These are phyloP conservation scores for Aeoliscus strigatus DNA, from an alignment of 2,797 vertebrate species.

Conservation along the genomic window DNA sequence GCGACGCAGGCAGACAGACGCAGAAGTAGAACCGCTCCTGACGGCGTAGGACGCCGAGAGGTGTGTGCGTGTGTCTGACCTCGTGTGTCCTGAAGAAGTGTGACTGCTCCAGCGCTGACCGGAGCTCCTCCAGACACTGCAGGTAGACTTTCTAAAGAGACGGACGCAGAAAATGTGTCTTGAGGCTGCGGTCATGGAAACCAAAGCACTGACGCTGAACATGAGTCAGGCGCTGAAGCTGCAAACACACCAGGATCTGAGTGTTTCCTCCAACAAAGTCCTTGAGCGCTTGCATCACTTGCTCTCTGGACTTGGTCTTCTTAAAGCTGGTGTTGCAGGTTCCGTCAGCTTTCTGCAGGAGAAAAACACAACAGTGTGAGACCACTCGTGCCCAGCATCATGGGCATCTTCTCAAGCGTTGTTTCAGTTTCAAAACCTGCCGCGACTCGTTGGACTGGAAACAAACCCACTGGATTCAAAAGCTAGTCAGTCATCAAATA, in stretches of 20 bases:
- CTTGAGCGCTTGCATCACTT: conserved; percentile 74
- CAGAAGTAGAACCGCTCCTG: no score
- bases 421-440: no score
- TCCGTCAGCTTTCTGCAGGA: conserved; percentile 73
- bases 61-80: conserved; percentile 59
- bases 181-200: not conserved
- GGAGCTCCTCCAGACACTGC: conserved; percentile 75
- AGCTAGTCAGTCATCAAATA: not conserved
- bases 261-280: conserved; percentile 76
- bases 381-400: conserved; percentile 1
- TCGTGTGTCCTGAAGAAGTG: conserved; percentile 85
- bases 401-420: no score
- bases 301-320: conserved; percentile 75
- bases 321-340: conserved; percentile 81
- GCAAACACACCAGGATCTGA: conserved; percentile 67
- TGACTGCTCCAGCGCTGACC: conserved; percentile 76
- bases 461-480: no score
- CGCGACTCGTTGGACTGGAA: no score
- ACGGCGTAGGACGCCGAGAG: no score
- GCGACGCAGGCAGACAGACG: no score
- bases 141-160: conserved; percentile 73
- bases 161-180: not conserved
- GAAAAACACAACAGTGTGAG: not conserved
- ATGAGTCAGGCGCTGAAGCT: not conserved
- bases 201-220: not conserved